Evolutionary conservation across 2,113 vertebrate species (phyloP).

Genomic region (Atlantisia rogersi): DNA sequence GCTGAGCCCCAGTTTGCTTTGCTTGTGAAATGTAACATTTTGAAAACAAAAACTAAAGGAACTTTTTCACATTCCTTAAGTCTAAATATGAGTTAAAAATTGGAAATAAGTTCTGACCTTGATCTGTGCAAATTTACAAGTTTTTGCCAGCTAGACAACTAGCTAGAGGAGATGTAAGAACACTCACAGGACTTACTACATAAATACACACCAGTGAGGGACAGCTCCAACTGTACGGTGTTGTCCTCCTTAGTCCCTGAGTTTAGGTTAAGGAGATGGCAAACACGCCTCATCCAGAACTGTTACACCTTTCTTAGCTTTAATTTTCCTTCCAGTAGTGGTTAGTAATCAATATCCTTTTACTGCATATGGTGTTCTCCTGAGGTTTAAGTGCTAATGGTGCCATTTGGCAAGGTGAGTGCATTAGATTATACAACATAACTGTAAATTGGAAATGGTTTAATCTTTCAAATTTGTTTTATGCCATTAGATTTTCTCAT

Average conservation of each 20-base stretch:
- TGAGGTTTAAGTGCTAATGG: constrained; percentile 44
- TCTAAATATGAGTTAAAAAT: background rate
- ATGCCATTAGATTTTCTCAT: constrained; percentile 22
- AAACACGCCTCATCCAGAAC: background rate
- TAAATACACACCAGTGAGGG: background rate
- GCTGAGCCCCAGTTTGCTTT: background rate
- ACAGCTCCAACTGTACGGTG: background rate
- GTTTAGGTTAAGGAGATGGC: background rate
- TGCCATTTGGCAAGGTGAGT: constrained; percentile 44
- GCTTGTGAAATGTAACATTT: background rate
- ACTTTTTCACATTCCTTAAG: background rate
- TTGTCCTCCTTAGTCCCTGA: background rate
- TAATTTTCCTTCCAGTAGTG: background rate
- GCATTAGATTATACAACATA: background rate
- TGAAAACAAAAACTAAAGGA: background rate
- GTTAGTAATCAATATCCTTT: background rate
- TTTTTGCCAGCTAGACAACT: background rate
- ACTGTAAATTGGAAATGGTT: constrained; percentile 34
- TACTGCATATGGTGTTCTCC: background rate
- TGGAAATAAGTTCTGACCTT: background rate
- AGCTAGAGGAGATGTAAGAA: background rate
- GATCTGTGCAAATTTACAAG: background rate
- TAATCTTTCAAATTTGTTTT: constrained; percentile 54
- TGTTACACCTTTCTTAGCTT: background rate
- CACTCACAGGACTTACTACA: background rate